phyloP scores from a whole-genome alignment of 2,797 vertebrate genomes.

The Cyprinodon diabolis region DNA sequence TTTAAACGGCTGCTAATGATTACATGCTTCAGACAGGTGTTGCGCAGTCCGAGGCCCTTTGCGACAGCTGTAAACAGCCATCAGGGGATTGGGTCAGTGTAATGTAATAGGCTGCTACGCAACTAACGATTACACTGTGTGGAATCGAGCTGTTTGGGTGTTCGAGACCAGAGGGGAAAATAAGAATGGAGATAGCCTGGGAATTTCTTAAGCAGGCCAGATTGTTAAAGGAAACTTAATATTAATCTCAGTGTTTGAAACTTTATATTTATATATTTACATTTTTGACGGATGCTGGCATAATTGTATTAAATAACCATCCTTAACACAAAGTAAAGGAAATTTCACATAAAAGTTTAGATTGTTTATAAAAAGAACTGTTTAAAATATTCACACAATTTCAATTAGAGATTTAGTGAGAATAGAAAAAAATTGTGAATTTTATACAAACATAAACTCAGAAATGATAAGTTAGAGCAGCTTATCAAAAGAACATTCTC shows the following conservation, averaged over 20 bases:
- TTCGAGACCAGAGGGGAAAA: not conserved
- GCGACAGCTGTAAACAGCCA: constrained; percentile 75
- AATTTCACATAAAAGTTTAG: not conserved
- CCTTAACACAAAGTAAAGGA: not conserved
- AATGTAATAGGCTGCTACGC: constrained; percentile 51
- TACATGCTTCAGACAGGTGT: constrained; percentile 72
- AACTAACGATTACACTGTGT: constrained; percentile 34
- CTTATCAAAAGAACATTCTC: not conserved
- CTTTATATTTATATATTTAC: not conserved
- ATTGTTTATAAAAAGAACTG: not conserved
- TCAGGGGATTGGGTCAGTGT: constrained; percentile 55
- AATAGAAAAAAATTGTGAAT: not conserved
- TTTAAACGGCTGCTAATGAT: constrained; percentile 65
- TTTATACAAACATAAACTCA: not conserved
- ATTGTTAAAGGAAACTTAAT: not conserved
- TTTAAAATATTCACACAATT: not conserved
- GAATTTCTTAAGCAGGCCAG: not conserved
- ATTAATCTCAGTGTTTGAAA: not conserved
- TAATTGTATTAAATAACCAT: not conserved
- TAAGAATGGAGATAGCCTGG: not conserved
- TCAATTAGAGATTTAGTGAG: not conserved
- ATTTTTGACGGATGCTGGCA: not conserved
- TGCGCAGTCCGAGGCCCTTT: constrained; percentile 51
- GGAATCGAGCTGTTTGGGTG: constrained; percentile 22
- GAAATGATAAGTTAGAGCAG: not conserved